Conservation (phyloP, 2,797 vertebrate genomes). For the Hephaestus fuliginosus region DNA sequence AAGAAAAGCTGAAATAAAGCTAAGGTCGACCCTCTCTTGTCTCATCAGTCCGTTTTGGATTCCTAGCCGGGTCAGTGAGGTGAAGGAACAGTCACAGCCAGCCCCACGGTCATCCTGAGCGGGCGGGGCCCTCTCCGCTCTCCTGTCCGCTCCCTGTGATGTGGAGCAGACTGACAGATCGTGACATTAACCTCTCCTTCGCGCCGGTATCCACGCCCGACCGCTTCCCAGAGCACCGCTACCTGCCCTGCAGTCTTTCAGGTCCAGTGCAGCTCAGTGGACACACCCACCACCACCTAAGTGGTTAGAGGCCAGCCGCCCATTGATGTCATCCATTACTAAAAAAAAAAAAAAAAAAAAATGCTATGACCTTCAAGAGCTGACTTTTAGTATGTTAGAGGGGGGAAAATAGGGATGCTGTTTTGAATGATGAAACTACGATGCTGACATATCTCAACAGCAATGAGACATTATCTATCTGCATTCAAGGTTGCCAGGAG, state of each 20-base stretch:
- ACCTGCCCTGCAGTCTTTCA: slow-evolving; percentile 12
- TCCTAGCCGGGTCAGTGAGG: slow-evolving; percentile 29
- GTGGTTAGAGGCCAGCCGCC: background rate
- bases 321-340: background rate
- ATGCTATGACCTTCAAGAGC: background rate
- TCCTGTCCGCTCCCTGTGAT: slow-evolving; percentile 32
- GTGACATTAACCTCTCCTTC: slow-evolving; percentile 50
- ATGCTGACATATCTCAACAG: background rate
- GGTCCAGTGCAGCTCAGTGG: slow-evolving; percentile 18
- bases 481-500: background rate
- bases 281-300: background rate
- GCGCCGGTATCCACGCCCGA: slow-evolving; percentile 22
- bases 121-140: background rate
- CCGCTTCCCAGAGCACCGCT: slow-evolving; percentile 1
- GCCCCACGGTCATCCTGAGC: slow-evolving; percentile 33
- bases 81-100: slow-evolving; percentile 47
- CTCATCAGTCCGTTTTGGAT: slow-evolving; percentile 40
- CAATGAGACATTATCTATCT: background rate
- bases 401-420: background rate
- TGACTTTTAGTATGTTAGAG: background rate
- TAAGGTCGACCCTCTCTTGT: slow-evolving; percentile 22
- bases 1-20: slow-evolving; percentile 30
- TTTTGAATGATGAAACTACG: background rate
- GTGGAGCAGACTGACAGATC: slow-evolving; percentile 49
- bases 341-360: background rate